Percentiles rank a stretch among this genome's conserved stretches.
phyloP scores from a whole-genome alignment of 2,888 invertebrate species.

The Leptinotarsa haldemani region DNA sequence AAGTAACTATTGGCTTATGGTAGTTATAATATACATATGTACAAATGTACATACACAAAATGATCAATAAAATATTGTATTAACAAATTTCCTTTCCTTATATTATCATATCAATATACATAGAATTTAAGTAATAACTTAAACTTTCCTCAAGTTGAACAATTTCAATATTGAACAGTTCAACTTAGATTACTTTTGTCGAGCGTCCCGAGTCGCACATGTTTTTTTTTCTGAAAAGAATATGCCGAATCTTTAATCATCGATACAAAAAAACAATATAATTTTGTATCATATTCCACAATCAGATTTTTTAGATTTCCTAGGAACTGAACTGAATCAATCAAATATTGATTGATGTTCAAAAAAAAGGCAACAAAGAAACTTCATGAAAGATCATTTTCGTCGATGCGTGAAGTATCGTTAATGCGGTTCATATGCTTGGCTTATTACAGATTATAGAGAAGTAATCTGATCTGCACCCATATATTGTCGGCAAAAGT shows the following conservation, averaged over 20 bases:
- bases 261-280: not conserved
- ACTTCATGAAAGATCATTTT: slow-evolving; percentile 4
- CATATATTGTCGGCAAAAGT: slow-evolving; percentile 1
- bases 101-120: too few relatives aligned
- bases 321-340: not conserved
- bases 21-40: too few relatives aligned
- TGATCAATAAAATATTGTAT: too few relatives aligned
- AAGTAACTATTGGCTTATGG: too few relatives aligned
- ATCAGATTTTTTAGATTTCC: not conserved
- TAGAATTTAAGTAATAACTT: too few relatives aligned
- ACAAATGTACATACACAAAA: too few relatives aligned
- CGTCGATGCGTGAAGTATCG: slow-evolving; percentile 11
- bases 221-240: not conserved
- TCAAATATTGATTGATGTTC: slow-evolving; percentile 4
- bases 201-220: too few relatives aligned
- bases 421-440: not conserved
- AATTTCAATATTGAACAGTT: too few relatives aligned
- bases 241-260: not conserved
- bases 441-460: not conserved
- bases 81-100: too few relatives aligned
- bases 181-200: too few relatives aligned
- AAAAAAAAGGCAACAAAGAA: not conserved
- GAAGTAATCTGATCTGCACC: not conserved
- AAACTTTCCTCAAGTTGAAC: too few relatives aligned
- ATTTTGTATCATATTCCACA: not conserved